Evolutionary conservation across 2,888 invertebrate genomes (phyloP).

Genomic region (Lepidonotus clava): DNA sequence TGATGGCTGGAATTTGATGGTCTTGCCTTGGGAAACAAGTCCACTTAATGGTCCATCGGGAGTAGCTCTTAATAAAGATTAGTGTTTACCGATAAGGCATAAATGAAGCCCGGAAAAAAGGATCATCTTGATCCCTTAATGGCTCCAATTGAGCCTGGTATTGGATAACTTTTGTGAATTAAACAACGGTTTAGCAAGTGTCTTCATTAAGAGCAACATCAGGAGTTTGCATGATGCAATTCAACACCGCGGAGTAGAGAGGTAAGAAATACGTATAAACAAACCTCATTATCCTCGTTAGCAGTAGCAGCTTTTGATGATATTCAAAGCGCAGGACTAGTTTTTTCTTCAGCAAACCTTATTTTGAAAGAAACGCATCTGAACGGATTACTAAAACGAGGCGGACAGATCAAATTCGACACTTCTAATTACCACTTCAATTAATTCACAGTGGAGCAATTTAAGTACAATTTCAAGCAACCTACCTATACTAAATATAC

Average conservation of each 20-base stretch:
- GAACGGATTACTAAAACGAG: no score
- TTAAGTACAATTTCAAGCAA: no score
- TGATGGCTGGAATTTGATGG: conserved; percentile 28
- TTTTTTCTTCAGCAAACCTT: background rate
- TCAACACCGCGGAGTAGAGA: background rate
- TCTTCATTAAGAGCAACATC: background rate
- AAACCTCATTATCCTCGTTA: conserved; percentile 8
- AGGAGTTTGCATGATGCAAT: background rate
- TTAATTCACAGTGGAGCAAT: no score
- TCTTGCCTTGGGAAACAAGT: background rate
- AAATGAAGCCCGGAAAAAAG: background rate
- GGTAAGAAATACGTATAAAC: conserved; percentile 23
- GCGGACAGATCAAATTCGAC: no score
- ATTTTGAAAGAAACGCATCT: background rate
- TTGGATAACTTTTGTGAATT: conserved; percentile 38
- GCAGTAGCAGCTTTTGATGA: background rate
- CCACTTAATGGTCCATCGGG: conserved; percentile 19
- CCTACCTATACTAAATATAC: no score
- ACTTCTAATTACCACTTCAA: no score
- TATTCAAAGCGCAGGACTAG: background rate
- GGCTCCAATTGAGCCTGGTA: conserved; percentile 19
- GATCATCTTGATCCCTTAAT: conserved; percentile 5
- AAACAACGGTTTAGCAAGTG: conserved; percentile 43
- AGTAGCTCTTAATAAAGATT: conserved; percentile 23
- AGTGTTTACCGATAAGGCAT: conserved; percentile 31